phyloP scores from a whole-genome alignment of 2,888 invertebrate species.

The Volucella bombylans region DNA sequence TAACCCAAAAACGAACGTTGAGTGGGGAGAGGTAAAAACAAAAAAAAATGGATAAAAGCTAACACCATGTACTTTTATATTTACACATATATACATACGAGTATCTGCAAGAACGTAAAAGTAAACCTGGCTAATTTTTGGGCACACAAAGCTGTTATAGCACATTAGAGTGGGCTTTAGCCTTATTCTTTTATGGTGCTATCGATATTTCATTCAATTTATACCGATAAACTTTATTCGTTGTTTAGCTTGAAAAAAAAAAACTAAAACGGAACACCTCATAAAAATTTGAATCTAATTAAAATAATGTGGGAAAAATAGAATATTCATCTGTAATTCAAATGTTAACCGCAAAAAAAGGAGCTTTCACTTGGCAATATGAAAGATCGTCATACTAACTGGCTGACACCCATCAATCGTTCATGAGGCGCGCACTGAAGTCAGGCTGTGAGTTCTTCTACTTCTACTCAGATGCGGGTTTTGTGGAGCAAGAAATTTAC shows the following conservation, averaged over 20 bases:
- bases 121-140: too few relatives aligned
- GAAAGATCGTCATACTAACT: constrained; percentile 4
- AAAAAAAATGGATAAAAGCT: background rate
- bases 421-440: constrained; percentile 27
- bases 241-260: background rate
- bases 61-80: constrained; percentile 18
- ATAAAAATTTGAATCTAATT: constrained; percentile 38
- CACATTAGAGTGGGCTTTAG: too few relatives aligned
- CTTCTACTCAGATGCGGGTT: constrained; percentile 5
- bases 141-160: too few relatives aligned
- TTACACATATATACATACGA: background rate
- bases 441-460: constrained; percentile 24
- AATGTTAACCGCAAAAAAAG: background rate
- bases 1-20: constrained; percentile 52
- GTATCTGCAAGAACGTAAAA: too few relatives aligned
- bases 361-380: background rate
- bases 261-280: background rate
- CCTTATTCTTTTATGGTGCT: too few relatives aligned
- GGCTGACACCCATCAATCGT: constrained; percentile 23
- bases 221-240: too few relatives aligned
- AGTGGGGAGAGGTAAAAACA: background rate
- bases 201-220: too few relatives aligned
- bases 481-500: constrained; percentile 24
- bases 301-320: constrained; percentile 11
- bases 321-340: constrained; percentile 6